Evolutionary conservation across 2,888 invertebrate species (phyloP).

Genomic region (Geophilus truncorum): DNA sequence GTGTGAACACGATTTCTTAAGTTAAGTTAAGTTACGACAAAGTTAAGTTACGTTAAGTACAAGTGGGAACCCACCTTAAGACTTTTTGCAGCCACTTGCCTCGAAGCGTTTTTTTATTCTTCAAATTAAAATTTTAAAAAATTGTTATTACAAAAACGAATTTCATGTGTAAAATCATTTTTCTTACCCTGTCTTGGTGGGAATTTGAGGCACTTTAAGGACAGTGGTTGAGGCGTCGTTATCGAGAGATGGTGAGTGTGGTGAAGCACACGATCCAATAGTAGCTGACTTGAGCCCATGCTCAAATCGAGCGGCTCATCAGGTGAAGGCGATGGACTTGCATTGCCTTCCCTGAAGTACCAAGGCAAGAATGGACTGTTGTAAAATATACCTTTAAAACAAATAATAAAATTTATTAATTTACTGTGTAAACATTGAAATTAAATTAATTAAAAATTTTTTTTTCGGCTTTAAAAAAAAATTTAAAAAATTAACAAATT

Average conservation of each 20-base stretch:
- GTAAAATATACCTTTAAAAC: constrained; percentile 17
- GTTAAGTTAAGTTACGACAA: too few relatives aligned
- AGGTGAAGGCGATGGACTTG: constrained; percentile 31
- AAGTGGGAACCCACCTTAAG: too few relatives aligned
- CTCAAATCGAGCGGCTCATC: constrained; percentile 43
- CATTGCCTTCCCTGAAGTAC: constrained; percentile 25
- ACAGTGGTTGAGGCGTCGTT: constrained; percentile 35
- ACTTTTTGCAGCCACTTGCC: constrained; percentile 58
- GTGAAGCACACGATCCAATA: not conserved
- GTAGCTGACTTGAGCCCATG: constrained; percentile 37
- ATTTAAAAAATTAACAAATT: not conserved
- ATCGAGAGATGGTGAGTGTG: constrained; percentile 31
- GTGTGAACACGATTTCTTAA: too few relatives aligned
- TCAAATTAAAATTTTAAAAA: not conserved
- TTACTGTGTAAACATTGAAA: not conserved
- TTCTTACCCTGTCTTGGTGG: constrained; percentile 40
- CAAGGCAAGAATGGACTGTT: constrained; percentile 5
- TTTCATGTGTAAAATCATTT: not conserved
- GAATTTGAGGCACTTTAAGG: constrained; percentile 41
- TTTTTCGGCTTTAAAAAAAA: too few relatives aligned
- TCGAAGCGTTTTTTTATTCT: constrained; percentile 64
- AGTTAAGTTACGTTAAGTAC: too few relatives aligned
- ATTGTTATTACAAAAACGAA: not conserved
- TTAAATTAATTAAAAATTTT: too few relatives aligned
- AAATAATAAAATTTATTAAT: not conserved